Evolutionary conservation across 2,797 vertebrate genomes (phyloP), one percentile per base, ranked within the genome.

Genomic region (Parauchenoglanis punctatus): DNA sequence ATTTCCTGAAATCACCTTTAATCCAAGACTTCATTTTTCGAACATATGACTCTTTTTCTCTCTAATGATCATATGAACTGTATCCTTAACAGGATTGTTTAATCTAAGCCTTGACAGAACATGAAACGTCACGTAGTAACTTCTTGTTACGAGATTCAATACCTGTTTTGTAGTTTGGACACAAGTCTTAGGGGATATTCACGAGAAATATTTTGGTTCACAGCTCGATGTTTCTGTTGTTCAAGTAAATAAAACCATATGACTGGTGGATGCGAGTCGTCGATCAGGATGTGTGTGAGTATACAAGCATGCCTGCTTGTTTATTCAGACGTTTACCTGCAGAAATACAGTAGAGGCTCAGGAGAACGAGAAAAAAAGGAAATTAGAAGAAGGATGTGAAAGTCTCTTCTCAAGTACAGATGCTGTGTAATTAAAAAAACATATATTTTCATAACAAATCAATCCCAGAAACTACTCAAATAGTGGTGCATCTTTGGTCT

Each of bases 201-300:
- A 82, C 61, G 35, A 87, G 85, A 89, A 89, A 87, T 85, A 87
- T 89, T 89, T 89, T 86, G 77, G 52, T 81, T 75, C 23, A 35
- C 84, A n/a, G 86, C 89, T 89, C 86, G 67, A 86, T 89, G 87
- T 86, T 90, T 90, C 85, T 88, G 85, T 88, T 91, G 81, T 90
- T 88, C 61, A 73, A 89, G 86, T 85, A 90, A 88, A 89, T 86
- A 90, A 86, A 83, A 85, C 65, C 85, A 87, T 58, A 89, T 61
- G 72, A 86, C 78, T 77, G 84, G 78, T 75, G 83, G 83, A 76
- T 86, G 65, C 40, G 54, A 85, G 85, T 84, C 56, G 59, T 83
- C 85, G 84, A 88, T 89, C 83, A 76, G 85, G 87, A 65, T 18
- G 61, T 76, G 58, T 82, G 83, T 86, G 85, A 85, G 87, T 87